Conservation (phyloP, 2,888 invertebrate genomes). For the Apocheima hispidaria region DNA sequence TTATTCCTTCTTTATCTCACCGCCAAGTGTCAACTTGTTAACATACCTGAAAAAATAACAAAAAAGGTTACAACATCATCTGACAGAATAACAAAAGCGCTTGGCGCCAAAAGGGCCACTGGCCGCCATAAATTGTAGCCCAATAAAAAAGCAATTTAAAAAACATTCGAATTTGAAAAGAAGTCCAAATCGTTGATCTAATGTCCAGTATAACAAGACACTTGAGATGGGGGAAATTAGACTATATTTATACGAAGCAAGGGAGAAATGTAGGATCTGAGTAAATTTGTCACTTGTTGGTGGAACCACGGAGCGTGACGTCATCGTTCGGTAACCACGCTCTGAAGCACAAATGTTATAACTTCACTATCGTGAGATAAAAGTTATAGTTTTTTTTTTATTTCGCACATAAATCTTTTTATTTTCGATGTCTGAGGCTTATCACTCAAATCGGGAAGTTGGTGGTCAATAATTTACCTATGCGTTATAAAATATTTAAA, state of each 20-base stretch:
- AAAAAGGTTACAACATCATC: conserved; percentile 46
- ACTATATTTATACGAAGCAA: conserved; percentile 44
- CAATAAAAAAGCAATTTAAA: conserved; percentile 84
- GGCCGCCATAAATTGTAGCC: conserved; percentile 77
- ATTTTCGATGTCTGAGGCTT: conserved; percentile 32
- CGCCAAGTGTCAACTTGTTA: conserved; percentile 44
- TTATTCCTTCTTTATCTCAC: conserved; percentile 37
- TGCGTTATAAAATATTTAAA: neutral
- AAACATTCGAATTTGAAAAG: conserved; percentile 77
- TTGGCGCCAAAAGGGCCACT: conserved; percentile 75
- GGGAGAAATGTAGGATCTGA: conserved; percentile 52
- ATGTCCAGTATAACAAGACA: conserved; percentile 53
- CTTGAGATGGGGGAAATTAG: conserved; percentile 40
- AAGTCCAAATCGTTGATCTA: conserved; percentile 56
- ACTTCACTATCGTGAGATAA: conserved; percentile 52
- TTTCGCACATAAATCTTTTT: conserved; percentile 43
- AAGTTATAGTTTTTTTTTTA: conserved; percentile 38
- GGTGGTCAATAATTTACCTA: neutral
- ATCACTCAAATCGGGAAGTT: neutral
- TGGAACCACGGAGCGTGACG: conserved; percentile 74
- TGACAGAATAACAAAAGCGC: conserved; percentile 47
- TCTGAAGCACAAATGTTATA: conserved; percentile 64
- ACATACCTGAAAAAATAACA: conserved; percentile 48
- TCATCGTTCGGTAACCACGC: conserved; percentile 81
- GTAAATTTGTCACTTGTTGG: conserved; percentile 48